Percentiles rank a stretch among this genome's conserved stretches.
phyloP scores from a whole-genome alignment of 2,797 vertebrate genomes.

The Lithobates pipiens region DNA sequence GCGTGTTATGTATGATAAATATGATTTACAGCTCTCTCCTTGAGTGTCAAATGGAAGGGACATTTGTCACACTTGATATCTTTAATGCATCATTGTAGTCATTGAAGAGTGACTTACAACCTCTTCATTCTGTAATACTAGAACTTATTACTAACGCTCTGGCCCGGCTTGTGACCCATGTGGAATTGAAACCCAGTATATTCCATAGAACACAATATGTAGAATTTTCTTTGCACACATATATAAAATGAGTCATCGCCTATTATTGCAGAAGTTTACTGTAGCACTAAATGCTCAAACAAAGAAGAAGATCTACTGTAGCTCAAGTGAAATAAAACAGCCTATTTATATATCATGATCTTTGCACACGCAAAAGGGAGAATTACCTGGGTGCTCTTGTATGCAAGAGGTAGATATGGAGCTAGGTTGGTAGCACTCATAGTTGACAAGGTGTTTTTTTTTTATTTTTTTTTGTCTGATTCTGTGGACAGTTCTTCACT shows the following conservation, averaged over 20 bases:
- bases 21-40: conserved; percentile 52
- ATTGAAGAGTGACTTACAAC: conserved; percentile 28
- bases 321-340: too few species aligned
- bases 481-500: too few species aligned
- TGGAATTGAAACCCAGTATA: not conserved
- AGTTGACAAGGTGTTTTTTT: too few species aligned
- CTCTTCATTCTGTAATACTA: conserved; percentile 15
- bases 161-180: not conserved
- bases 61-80: conserved; percentile 47
- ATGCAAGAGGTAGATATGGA: too few species aligned
- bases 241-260: not conserved
- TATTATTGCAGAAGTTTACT: too few species aligned
- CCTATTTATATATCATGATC: too few species aligned
- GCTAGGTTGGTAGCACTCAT: too few species aligned
- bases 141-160: conserved; percentile 1
- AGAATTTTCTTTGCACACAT: not conserved
- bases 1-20: conserved; percentile 39
- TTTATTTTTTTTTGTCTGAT: too few species aligned
- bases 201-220: not conserved
- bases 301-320: too few species aligned
- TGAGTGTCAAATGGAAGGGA: conserved; percentile 49
- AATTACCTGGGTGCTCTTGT: too few species aligned
- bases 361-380: too few species aligned
- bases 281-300: too few species aligned
- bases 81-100: conserved; percentile 50